phyloP scores from a whole-genome alignment of 2,888 invertebrate species.

The Caenorhabditis drosophilae region DNA sequence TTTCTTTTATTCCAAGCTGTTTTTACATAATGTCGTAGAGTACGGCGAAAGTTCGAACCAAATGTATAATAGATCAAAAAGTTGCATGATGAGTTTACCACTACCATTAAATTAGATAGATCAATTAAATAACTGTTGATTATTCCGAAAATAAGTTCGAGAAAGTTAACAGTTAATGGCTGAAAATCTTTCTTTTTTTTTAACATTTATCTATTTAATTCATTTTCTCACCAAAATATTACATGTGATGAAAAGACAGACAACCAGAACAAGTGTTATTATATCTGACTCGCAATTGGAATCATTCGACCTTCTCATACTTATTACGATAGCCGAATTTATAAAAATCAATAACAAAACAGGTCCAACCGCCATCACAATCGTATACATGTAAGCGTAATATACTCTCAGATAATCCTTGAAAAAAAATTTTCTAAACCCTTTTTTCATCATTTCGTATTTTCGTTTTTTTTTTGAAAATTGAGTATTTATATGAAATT shows the following conservation, averaged over 20 bases:
- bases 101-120: constrained; percentile 64
- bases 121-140: constrained; percentile 65
- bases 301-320: constrained; percentile 42
- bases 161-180: constrained; percentile 65
- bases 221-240: constrained; percentile 59
- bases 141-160: constrained; percentile 57
- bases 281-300: constrained; percentile 53
- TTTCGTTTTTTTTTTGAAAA: no score
- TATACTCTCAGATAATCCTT: constrained; percentile 59
- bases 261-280: constrained; percentile 65
- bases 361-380: constrained; percentile 65
- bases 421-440: constrained; percentile 9
- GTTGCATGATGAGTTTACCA: constrained; percentile 65
- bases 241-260: constrained; percentile 64
- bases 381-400: constrained; percentile 63
- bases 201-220: no score
- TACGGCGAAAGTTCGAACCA: constrained; percentile 60
- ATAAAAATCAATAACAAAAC: constrained; percentile 59
- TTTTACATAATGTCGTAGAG: constrained; percentile 47
- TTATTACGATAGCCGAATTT: constrained; percentile 58
- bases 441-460: background rate
- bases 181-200: no score
- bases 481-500: no score
- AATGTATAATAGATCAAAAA: constrained; percentile 67
- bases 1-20: constrained; percentile 11